These are phyloP conservation scores for Hemicordylus capensis DNA, from an alignment of 2,113 vertebrate species.

Conservation along the genomic window DNA sequence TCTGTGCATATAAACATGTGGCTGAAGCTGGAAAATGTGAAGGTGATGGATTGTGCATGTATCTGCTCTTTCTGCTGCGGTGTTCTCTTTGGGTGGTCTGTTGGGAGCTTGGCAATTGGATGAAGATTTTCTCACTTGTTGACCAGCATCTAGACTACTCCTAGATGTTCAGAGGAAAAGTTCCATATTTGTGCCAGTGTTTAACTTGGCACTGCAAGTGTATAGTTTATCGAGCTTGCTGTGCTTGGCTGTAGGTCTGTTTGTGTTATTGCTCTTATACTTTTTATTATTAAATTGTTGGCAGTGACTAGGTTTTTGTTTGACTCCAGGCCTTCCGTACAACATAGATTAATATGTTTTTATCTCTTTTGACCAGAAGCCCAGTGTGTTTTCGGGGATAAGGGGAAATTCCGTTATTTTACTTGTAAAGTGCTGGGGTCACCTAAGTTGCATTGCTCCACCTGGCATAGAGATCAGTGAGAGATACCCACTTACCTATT, in stretches of 20 bases:
- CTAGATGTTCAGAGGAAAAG: conserved; percentile 40
- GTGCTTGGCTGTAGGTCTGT: conserved; percentile 54
- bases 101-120: conserved; percentile 29
- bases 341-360: conserved; percentile 24
- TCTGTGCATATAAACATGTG: background rate
- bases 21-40: conserved; percentile 38
- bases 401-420: background rate
- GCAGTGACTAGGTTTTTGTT: conserved; percentile 42
- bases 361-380: conserved; percentile 39
- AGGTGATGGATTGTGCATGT: conserved; percentile 22
- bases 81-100: conserved; percentile 54
- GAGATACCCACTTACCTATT: background rate
- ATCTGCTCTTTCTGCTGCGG: conserved; percentile 2
- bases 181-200: conserved; percentile 33
- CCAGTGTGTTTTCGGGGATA: background rate
- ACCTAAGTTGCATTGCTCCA: background rate
- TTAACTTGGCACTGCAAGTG: conserved; percentile 51
- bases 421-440: conserved; percentile 20
- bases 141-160: conserved; percentile 44
- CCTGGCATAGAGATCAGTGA: background rate
- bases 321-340: conserved; percentile 32
- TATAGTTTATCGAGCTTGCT: conserved; percentile 44
- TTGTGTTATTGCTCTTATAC: conserved; percentile 51
- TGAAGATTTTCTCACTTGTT: conserved; percentile 46
- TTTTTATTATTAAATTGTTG: conserved; percentile 55